Evolutionary conservation across 92 coral and sea anemone genomes (phyloP), one percentile per base, ranked within the genome.

Genomic region (Isaurus tuberculatus): DNA sequence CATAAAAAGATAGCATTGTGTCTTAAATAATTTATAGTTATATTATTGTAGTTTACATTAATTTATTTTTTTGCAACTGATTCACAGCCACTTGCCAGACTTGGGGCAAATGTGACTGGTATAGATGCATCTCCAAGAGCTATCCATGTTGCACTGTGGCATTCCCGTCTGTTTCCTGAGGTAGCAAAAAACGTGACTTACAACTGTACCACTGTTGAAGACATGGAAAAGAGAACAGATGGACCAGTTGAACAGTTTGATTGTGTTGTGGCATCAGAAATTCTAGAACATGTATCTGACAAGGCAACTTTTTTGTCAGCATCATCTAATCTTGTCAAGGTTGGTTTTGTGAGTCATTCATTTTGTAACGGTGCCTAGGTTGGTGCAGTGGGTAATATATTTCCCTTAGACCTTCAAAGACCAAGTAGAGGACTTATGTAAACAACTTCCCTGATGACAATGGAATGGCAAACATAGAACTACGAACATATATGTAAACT

Each of bases 201-300:
- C 84, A 78, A 72, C 31, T 96, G 97, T 53, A 87, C 85, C n/a
- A 90, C 98, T 48, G 93, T 93, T 7, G 98, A 96, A 65, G 94
- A 94, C 28, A 92, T 96, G 70, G 94, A 91, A 10, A 90, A 90
- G 2, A 11, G 29, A 34, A 9, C 25, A 42, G 3, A 10, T 19
- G 48, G 73, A 83, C 84, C 87, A 42, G 80, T 85, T 22, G 89
- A 87, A 51, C 81, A 72, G 11, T 96, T 88, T 90, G 99, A 96
- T 74, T 92, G 94, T 75, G 97, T 94, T 31, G 93, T 96, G 73
- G 90, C 99, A 14, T 96, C 99, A 7, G 99, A 96, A 63, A 98
- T 96, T 46, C 91, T 96, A 33, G 99, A 96, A 69, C 99, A 96
- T 85, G 91, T 96, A 27, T 84, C 91, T 36, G 94, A 96, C 49